Conservation (phyloP, 2,888 invertebrate species). For the Cephalotes varians region DNA sequence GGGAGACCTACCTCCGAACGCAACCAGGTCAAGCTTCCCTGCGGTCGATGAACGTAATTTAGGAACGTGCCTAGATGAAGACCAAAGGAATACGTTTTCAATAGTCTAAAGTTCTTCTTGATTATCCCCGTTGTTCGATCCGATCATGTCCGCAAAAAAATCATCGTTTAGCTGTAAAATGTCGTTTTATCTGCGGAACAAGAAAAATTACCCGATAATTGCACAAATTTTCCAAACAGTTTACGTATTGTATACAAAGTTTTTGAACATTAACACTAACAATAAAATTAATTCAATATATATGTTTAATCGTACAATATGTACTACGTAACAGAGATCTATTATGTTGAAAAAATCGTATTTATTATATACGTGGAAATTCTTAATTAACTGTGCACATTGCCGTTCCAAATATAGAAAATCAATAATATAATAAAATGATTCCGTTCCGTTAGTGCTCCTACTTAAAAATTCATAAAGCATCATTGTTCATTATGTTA, state of each 20-base stretch:
- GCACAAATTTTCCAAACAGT: background rate
- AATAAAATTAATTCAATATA: background rate
- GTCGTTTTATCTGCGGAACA: conserved; percentile 57
- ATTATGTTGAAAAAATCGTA: background rate
- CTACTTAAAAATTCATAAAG: conserved; percentile 15
- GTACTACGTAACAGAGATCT: background rate
- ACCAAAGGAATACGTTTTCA: conserved; percentile 41
- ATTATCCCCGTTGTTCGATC: conserved; percentile 51
- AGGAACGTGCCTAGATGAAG: conserved; percentile 39
- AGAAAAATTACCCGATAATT: conserved; percentile 11
- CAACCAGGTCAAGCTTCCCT: conserved; percentile 53
- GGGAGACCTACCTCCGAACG: conserved; percentile 47
- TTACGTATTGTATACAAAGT: background rate
- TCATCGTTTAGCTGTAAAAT: conserved; percentile 13
- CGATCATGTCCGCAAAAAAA: conserved; percentile 52
- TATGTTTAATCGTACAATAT: background rate
- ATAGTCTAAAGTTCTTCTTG: conserved; percentile 30
- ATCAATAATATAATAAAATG: conserved; percentile 37
- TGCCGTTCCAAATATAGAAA: conserved; percentile 12
- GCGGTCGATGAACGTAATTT: conserved; percentile 56
- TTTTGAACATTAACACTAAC: background rate
- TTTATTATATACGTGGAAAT: conserved; percentile 19
- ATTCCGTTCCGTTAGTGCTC: conserved; percentile 2
- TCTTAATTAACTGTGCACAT: conserved; percentile 12
- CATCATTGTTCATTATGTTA: background rate